Evolutionary conservation across 2,888 invertebrate genomes (phyloP).

Genomic region (Entomobrya proxima): DNA sequence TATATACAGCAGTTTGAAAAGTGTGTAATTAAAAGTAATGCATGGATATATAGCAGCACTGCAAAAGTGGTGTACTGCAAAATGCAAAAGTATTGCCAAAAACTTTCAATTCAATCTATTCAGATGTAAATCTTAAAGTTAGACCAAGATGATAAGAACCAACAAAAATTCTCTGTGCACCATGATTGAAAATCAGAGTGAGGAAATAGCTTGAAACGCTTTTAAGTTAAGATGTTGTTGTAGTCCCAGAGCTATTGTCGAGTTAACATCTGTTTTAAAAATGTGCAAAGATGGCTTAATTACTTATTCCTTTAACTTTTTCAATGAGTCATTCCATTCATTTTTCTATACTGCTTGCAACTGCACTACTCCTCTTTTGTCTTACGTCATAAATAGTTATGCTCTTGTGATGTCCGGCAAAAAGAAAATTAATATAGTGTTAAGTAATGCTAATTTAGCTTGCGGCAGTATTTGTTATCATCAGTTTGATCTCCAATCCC

Average conservation of each 20-base stretch:
- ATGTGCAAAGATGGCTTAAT: constrained; percentile 1
- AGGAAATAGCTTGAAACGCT: neutral
- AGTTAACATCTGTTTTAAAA: too few species aligned
- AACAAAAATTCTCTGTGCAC: neutral
- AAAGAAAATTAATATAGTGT: constrained; percentile 4
- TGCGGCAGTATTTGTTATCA: neutral
- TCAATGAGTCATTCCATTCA: neutral
- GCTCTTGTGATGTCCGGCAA: neutral
- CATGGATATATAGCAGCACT: neutral
- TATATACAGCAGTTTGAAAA: neutral
- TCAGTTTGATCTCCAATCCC: constrained; percentile 29
- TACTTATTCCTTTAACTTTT: constrained; percentile 14
- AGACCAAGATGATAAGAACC: neutral
- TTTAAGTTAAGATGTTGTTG: too few species aligned
- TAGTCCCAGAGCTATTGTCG: too few species aligned
- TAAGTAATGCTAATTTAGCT: constrained; percentile 26
- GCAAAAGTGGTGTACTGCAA: neutral
- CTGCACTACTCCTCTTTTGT: too few species aligned
- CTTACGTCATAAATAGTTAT: too few species aligned
- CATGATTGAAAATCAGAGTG: neutral
- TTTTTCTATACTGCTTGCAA: neutral
- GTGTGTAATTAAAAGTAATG: constrained; percentile 12
- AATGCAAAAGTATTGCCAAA: neutral
- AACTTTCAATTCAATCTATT: constrained; percentile 24
- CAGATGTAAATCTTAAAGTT: neutral